Evolutionary conservation across 1,140 invertebrate species (phyloP), one percentile per base, ranked within the genome.

Genomic region (Pseudoatta argentina): DNA sequence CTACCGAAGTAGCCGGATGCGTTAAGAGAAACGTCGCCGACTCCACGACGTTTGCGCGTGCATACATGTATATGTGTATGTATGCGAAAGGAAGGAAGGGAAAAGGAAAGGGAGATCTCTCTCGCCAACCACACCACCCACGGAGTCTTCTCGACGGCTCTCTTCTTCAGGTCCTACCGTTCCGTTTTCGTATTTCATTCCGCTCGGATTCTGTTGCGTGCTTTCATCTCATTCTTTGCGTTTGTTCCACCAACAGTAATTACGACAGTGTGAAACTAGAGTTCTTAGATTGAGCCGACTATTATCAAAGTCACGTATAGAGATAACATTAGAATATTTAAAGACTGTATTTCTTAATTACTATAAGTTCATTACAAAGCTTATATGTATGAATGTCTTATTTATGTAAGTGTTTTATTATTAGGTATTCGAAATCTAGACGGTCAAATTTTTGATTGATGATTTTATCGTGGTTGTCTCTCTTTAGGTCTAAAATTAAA

Each of bases 101-200:
- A 64, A 67, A 83, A 66, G 67, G 55, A 55, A 72, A 86, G 64
- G 51, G 86, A 89, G 67, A 73, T 63, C 55, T 91, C 57, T 34
- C 72, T 55, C 4, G 88, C 87, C 87, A 93, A 89, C 93, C 93
- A 94, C 93, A 89, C 93, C 93, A 94, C 93, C 93, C 93, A 93
- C 92, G 92, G 89, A 91, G 92, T 82, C 53, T 61, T 30, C 39
- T 44, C 39, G 44, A 10, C 30, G 21, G 10, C 61, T 51, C 73
- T 55, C 44, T 69, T 34, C 55, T 55, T 72, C 64, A 18, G 61
- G 53, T 69, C 66, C 66, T 78, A 27, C 53, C 24, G 59, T 86
- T 67, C 30, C 61, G 24, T 78, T 79, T 59, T 86, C 75, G 24
- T 51, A 14, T 67, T 24, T 27, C 24, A 48, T 76, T 82, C 39